phyloP scores from a whole-genome alignment of 1,140 invertebrate genomes.

The Caerostris darwini region DNA sequence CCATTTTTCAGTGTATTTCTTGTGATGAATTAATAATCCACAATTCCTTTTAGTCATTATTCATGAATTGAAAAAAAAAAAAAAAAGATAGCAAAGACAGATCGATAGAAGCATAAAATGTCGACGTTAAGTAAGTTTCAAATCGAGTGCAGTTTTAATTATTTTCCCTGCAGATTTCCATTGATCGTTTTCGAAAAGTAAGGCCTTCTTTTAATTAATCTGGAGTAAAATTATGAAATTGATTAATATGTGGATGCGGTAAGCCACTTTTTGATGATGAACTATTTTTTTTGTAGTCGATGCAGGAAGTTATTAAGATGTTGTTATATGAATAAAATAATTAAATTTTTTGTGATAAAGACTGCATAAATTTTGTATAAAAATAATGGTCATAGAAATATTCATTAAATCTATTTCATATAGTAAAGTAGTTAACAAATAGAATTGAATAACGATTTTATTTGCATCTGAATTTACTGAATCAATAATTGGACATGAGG shows the following conservation, averaged over 20 bases:
- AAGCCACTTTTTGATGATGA: neutral
- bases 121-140: neutral
- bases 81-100: neutral
- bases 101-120: neutral
- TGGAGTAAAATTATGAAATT: neutral
- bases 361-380: too few species aligned
- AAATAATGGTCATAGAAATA: too few species aligned
- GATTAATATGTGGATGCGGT: neutral
- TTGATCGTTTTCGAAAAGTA: neutral
- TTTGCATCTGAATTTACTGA: too few species aligned
- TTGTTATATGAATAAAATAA: too few species aligned
- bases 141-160: neutral
- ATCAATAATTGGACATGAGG: too few species aligned
- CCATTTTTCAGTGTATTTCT: neutral
- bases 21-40: conserved; percentile 16
- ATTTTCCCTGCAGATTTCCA: neutral
- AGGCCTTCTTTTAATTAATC: neutral
- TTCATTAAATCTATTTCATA: too few species aligned
- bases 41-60: neutral
- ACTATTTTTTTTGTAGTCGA: too few species aligned
- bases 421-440: too few species aligned
- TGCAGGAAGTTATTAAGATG: too few species aligned
- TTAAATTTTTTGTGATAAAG: too few species aligned
- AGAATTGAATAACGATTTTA: too few species aligned
- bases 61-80: neutral